Evolutionary conservation across 2,888 invertebrate species (phyloP).

Genomic region (Plemyria rubiginata): DNA sequence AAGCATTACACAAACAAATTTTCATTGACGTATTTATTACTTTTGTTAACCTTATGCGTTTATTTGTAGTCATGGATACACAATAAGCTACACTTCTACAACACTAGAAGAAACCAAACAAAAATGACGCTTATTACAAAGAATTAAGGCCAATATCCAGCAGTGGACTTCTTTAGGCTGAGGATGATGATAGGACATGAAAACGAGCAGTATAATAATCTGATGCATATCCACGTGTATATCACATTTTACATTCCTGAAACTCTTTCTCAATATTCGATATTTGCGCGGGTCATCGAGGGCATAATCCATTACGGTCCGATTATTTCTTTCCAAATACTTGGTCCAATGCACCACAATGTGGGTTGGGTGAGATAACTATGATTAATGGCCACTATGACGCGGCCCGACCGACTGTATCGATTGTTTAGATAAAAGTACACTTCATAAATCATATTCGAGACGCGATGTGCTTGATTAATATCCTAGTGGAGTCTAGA

Average conservation of each 20-base stretch:
- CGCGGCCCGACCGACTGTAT: slow-evolving; percentile 57
- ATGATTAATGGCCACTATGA: slow-evolving; percentile 75
- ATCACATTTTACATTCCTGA: neutral
- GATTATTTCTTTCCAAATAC: slow-evolving; percentile 44
- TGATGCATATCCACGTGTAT: too few relatives aligned
- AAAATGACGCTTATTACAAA: too few relatives aligned
- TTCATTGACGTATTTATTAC: too few relatives aligned
- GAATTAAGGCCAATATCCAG: too few relatives aligned
- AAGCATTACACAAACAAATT: too few relatives aligned
- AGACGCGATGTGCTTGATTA: slow-evolving; percentile 46
- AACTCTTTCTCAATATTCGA: neutral
- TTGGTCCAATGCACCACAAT: slow-evolving; percentile 50
- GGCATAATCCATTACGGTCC: slow-evolving; percentile 37
- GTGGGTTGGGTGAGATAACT: slow-evolving; percentile 66
- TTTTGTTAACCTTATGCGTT: too few relatives aligned
- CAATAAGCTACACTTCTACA: too few relatives aligned
- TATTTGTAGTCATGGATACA: too few relatives aligned
- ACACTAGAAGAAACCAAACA: too few relatives aligned
- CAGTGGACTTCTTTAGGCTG: too few relatives aligned
- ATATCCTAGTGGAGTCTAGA: slow-evolving; percentile 33
- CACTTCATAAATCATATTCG: slow-evolving; percentile 55
- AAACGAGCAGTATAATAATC: too few relatives aligned
- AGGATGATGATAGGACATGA: too few relatives aligned
- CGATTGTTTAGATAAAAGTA: slow-evolving; percentile 72
- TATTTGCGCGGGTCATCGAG: slow-evolving; percentile 9